Percentiles rank a stretch among this genome's conserved stretches.
These are phyloP conservation scores for Gracilinanus agilis DNA, from an alignment of 2,113 vertebrate genomes.

Conservation along the genomic window DNA sequence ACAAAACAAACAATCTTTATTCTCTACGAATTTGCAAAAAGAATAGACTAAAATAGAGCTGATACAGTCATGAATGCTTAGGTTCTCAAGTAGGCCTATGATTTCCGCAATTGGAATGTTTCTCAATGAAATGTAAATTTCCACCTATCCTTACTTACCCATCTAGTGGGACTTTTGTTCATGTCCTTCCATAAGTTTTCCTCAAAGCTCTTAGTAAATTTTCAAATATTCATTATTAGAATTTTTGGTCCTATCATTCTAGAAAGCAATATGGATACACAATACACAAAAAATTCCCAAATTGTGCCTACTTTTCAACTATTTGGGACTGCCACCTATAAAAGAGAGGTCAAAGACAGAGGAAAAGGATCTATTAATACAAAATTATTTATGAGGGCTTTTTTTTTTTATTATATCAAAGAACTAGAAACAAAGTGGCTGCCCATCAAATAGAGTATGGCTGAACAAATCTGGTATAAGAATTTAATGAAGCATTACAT, in stretches of 20 bases:
- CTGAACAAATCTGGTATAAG: background rate
- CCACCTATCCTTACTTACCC: background rate
- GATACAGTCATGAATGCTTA: background rate
- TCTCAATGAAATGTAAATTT: background rate
- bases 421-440: background rate
- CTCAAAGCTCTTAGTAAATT: background rate
- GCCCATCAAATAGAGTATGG: background rate
- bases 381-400: background rate
- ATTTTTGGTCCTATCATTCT: background rate
- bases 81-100: too few species aligned
- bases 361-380: background rate
- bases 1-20: background rate
- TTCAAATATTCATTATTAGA: background rate
- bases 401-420: background rate
- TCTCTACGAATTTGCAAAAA: background rate
- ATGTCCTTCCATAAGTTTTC: background rate
- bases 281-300: background rate
- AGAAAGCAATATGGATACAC: background rate
- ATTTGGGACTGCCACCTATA: background rate
- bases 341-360: background rate
- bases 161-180: background rate
- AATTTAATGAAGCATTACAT: background rate
- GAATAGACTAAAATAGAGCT: background rate
- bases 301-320: background rate
- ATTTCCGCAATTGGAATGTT: background rate